Percentiles rank a stretch among this genome's conserved stretches.
Evolutionary conservation across 2,797 vertebrate species (phyloP).

Genomic region (Phoxinus dragarum): DNA sequence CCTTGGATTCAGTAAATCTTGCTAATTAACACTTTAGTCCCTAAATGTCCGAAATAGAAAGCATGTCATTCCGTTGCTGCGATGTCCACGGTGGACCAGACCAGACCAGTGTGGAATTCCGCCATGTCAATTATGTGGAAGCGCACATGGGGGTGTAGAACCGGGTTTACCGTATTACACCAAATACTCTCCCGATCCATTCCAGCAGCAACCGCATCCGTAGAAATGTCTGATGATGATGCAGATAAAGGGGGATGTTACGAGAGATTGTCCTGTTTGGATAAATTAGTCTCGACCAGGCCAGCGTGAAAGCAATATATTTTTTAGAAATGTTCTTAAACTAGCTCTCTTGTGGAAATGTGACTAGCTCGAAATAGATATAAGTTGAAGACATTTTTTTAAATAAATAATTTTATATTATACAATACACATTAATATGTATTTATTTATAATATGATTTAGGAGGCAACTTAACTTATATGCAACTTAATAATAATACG

Average conservation of each 20-base stretch:
- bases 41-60: conserved; percentile 49
- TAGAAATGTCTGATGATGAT: background rate
- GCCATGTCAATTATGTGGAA: conserved; percentile 86
- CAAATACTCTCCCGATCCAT: conserved; percentile 6
- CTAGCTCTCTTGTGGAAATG: background rate
- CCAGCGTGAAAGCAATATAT: background rate
- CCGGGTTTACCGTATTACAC: conserved; percentile 66
- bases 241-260: background rate
- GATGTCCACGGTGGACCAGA: conserved; percentile 70
- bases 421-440: background rate
- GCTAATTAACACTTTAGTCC: conserved; percentile 48
- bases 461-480: background rate
- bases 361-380: background rate
- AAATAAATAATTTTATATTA: too few relatives aligned
- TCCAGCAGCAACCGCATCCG: background rate
- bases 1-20: conserved; percentile 52
- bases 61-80: conserved; percentile 65
- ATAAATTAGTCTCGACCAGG: background rate
- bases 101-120: conserved; percentile 72
- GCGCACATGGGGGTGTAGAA: conserved; percentile 76
- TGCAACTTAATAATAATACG: background rate
- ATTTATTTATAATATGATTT: background rate
- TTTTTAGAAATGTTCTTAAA: background rate
- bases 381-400: too few relatives aligned
- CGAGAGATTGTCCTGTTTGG: background rate